Evolutionary conservation across 1,140 invertebrate species (phyloP), one percentile per base, ranked within the genome.

Genomic region (Panulirus ornatus): DNA sequence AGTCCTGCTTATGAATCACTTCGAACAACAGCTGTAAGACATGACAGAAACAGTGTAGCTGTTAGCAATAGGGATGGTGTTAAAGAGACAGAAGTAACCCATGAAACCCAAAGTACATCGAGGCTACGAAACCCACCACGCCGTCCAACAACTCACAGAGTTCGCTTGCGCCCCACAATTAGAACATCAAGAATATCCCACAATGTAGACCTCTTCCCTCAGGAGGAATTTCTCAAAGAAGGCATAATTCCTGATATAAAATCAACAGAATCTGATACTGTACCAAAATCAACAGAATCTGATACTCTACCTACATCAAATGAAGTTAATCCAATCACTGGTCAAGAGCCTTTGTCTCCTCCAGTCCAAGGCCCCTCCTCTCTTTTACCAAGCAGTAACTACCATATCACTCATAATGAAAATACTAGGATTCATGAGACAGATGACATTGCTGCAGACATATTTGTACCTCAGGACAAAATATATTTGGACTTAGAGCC

Each of bases 221-320:
- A 73, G 19, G 79, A 89, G 30, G 88, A 89, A 73, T 84, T 89
- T 44, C 78, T 89, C 3, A 89, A 84, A 36, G 88, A 89, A 58
- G 78, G 71, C 16, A 44, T 76, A 14, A 34, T 42, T 22, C 14
- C 27, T 42, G 42, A 54, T 36, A 34, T 27, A 34, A 34, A 58
- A 54, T 36, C 30, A 40, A 16, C 51, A 63, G 44, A 22, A 51
- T 38, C 0, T 47, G 1, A 40, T 70, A 42, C 36, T 40, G 36
- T 9, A 86, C 42, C 30, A 34, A 34, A 58, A 54, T 36, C 30
- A 40, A 16, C 51, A 63, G 44, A 22, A 51, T 38, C 0, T 47
- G 83, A 75, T 19, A 75, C 42, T 51, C 66, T 75, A 54, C 42
- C 36, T 75, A 70, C 66, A 6, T 34, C 83, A 34, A 75, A 66